Evolutionary conservation across 1,140 invertebrate species (phyloP), one percentile per base, ranked within the genome.

Genomic region (Caerostris extrusa): DNA sequence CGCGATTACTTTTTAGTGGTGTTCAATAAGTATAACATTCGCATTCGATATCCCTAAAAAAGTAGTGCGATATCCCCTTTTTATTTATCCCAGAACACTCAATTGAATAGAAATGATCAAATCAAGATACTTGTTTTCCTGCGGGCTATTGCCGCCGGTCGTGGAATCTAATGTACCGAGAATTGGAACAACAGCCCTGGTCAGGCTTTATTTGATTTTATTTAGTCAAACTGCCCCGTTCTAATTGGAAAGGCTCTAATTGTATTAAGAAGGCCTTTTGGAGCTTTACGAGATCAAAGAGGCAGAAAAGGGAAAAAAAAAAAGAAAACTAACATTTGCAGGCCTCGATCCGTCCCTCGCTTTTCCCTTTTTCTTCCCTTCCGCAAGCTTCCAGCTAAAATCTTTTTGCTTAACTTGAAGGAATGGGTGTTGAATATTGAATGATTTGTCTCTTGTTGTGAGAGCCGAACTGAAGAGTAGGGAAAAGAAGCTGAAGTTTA

Each of bases 181-280:
- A 91, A 91, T 91, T 91, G 50, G 56, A 82, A 91, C 71, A 91
- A 81, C 56, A 82, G 69, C 14, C 60, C 81, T 81, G 61, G 57
- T 53, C 57, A 61, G 81, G 64, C 71, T 69, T 58, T 55, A 61
- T 50, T 61, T 92, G 58, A 81, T 92, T 92, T 92, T 92, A 85
- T 92, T 92, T 92, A 92, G 90, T 92, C 90, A 85, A 85, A 92
- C 90, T 56, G 50, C 53, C 90, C 56, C 55, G n/a, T 85, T 83
- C 90, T 92, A 92, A 92, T 92, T 92, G 90, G 81, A 92, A 92
- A 92, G 90, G 81, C 50, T 85, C 82, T 92, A 92, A 92, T 92
- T 92, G 64, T 58, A 56, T 92, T 92, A 92, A 69, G 90, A 64
- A 92, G 56, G 81, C 56, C 56, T 67, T 85, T 92, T 67, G 55